phyloP scores from a whole-genome alignment of 2,113 vertebrate genomes.

The Grammatotria lemairii region DNA sequence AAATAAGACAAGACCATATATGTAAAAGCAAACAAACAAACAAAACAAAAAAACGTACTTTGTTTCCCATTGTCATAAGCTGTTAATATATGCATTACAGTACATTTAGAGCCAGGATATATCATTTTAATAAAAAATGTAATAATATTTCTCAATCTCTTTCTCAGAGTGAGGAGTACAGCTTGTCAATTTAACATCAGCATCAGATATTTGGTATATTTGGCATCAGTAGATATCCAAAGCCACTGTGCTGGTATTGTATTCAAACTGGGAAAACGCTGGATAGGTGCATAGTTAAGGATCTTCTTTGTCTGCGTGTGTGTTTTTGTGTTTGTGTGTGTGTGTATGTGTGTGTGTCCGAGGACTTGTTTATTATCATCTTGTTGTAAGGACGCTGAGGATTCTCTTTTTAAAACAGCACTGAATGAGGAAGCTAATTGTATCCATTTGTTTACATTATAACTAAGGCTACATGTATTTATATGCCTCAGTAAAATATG shows the following conservation, averaged over 20 bases:
- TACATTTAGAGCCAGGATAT: background rate
- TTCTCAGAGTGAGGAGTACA: background rate
- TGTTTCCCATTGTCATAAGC: background rate
- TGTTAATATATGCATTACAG: background rate
- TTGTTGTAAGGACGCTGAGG: background rate
- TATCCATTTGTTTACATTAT: background rate
- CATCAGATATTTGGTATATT: background rate
- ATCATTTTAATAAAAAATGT: background rate
- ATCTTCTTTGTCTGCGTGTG: background rate
- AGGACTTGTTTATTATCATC: background rate
- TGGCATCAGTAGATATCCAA: background rate
- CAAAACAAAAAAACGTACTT: background rate
- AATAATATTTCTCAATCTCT: background rate
- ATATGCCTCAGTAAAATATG: background rate
- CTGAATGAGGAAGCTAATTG: background rate
- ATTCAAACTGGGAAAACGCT: background rate
- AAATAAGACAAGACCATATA: background rate
- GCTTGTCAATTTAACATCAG: background rate
- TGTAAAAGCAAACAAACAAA: background rate
- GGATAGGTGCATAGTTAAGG: background rate
- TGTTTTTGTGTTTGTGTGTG: background rate
- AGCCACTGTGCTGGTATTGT: background rate
- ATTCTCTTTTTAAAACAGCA: background rate
- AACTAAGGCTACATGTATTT: background rate
- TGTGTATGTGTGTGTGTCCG: background rate